phyloP scores from a whole-genome alignment of 2,113 vertebrate genomes.

The Callionymus lyra region DNA sequence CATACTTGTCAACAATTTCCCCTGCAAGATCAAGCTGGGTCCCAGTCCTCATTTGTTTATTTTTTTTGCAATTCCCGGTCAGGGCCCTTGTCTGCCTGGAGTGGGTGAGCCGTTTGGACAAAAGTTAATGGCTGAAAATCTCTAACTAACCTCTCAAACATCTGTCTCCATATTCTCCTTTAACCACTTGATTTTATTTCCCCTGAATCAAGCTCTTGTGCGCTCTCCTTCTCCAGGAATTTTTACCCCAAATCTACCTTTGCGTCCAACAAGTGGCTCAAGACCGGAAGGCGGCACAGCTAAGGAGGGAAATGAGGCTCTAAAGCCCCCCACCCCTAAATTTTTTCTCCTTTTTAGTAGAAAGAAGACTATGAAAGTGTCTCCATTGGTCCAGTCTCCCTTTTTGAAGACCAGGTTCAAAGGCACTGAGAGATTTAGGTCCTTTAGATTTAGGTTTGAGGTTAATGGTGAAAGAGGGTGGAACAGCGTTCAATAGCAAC shows the following conservation, averaged over 20 bases:
- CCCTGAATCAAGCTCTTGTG: slow-evolving; percentile 39
- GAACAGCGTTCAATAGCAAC: slow-evolving; percentile 60
- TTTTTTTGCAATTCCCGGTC: slow-evolving; percentile 36
- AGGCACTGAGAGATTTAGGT: slow-evolving; percentile 57
- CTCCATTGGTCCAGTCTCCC: slow-evolving; percentile 66
- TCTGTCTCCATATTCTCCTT: slow-evolving; percentile 63
- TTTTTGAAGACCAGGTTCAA: slow-evolving; percentile 63
- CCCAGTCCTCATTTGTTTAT: slow-evolving; percentile 43
- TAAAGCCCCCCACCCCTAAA: slow-evolving; percentile 27
- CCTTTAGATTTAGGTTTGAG: slow-evolving; percentile 48
- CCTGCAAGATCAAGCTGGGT: slow-evolving; percentile 63
- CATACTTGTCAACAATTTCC: slow-evolving; percentile 72
- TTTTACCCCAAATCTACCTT: slow-evolving; percentile 58
- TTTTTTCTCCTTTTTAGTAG: slow-evolving; percentile 38
- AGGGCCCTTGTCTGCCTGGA: slow-evolving; percentile 64
- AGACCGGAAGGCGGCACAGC: slow-evolving; percentile 62
- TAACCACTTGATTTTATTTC: slow-evolving; percentile 35
- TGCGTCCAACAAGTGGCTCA: slow-evolving; percentile 64
- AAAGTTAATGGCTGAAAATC: slow-evolving; percentile 76
- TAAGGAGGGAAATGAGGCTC: slow-evolving; percentile 49
- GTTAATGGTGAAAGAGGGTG: slow-evolving; percentile 61
- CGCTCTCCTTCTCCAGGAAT: slow-evolving; percentile 27
- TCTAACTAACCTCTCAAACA: slow-evolving; percentile 73
- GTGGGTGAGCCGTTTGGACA: slow-evolving; percentile 63
- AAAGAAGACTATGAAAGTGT: slow-evolving; percentile 63